Conservation (phyloP, 2,888 invertebrate species). For the Pheosia gnoma region DNA sequence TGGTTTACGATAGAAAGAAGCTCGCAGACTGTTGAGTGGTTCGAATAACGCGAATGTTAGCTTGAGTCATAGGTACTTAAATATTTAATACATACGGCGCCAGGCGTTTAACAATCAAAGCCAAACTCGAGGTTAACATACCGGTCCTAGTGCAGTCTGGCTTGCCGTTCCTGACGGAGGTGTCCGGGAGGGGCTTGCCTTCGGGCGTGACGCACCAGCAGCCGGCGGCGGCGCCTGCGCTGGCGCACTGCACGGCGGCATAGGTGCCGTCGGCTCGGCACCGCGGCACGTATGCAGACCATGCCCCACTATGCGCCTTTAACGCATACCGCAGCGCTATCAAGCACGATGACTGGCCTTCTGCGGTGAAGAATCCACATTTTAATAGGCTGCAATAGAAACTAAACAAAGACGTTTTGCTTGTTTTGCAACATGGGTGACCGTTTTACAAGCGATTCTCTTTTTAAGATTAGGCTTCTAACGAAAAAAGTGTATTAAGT, state of each 20-base stretch:
- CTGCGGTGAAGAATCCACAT: constrained; percentile 37
- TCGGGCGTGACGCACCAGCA: constrained; percentile 97
- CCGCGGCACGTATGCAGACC: constrained; percentile 87
- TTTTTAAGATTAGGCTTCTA: too few species aligned
- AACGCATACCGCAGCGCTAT: constrained; percentile 73
- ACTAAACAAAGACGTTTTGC: too few species aligned
- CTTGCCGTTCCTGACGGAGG: constrained; percentile 88
- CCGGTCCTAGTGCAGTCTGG: constrained; percentile 86
- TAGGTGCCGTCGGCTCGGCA: constrained; percentile 94
- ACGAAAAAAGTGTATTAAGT: too few species aligned
- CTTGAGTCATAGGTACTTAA: not conserved
- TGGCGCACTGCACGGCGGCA: constrained; percentile 93
- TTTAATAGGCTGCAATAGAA: too few species aligned
- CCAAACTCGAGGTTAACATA: constrained; percentile 42
- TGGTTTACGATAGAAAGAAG: not conserved
- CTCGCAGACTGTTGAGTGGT: not conserved
- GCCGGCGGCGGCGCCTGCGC: constrained; percentile 89
- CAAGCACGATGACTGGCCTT: constrained; percentile 79
- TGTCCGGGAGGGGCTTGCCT: constrained; percentile 92
- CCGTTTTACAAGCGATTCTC: too few species aligned
- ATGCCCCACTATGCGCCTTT: constrained; percentile 63
- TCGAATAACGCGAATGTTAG: not conserved
- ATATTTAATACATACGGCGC: not conserved
- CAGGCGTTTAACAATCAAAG: not conserved
- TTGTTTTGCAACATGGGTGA: not conserved